Evolutionary conservation across 2,797 vertebrate genomes (phyloP), one percentile per base, ranked within the genome.

Genomic region (Borostomias antarcticus): DNA sequence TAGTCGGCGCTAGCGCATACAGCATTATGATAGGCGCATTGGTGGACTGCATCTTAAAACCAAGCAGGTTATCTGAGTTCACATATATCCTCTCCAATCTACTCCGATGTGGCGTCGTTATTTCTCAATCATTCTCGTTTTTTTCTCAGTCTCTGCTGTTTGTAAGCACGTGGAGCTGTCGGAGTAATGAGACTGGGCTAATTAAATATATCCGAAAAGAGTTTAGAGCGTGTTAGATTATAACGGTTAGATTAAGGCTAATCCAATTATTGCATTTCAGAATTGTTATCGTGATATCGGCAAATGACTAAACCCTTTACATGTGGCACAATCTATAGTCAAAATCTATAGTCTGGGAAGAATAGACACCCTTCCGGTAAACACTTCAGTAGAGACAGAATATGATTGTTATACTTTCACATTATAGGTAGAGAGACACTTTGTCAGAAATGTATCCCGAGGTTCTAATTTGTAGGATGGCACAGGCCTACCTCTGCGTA

Each of bases 1-100:
- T 74, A 77, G 80, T 66, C 62, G 77, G 80, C 80, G 77, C 80
- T 73, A 61, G 28, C 61, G 63, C 53, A 62, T 64, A 29, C 68
- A 10, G 32, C 57, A 66, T 3, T 8, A 37, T 47, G n/a, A 21
- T 43, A 45, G 40, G 11, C 15, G 21, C 32, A 58, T 30, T 26
- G 54, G 59, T 15, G 40, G 40, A 17, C 15, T n/a, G 40, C 4
- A 6, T 17, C n/a, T 15, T 37, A 10, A 4, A 43, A 43, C 40
- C 15, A n/a, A n/a, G n/a, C 15, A 8, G 47, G 45, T 51, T 50
- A n/a, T 23, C 4, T 32, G 4, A 66, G 32, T 43, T 58, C 54
- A 35, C 19, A 5, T 37, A n/a, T 10, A 19, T 17, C 28, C 25
- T 56, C 35, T 32, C 63, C n/a, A 15, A 23, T 25, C 57, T 9